Conservation (phyloP, 2,113 vertebrate species). For the Serilophus lunatus region DNA sequence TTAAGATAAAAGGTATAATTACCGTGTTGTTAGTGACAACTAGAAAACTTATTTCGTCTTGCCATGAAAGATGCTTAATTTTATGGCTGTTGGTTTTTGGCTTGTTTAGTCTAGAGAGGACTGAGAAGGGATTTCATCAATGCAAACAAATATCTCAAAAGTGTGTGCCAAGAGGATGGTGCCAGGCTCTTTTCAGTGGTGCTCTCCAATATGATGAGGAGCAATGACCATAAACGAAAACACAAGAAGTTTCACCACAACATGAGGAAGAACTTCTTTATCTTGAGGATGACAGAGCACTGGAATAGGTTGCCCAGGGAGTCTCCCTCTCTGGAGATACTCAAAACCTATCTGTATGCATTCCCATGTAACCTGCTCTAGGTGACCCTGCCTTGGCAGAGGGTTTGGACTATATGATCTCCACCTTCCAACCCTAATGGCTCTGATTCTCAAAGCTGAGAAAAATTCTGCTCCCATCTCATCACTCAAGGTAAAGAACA, state of each 20-base stretch:
- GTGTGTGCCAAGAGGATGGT: accelerated
- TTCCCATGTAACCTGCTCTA: background rate
- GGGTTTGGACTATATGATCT: background rate
- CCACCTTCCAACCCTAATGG: background rate
- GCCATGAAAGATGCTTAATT: background rate
- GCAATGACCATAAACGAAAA: background rate
- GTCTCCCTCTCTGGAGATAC: background rate
- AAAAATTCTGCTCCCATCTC: background rate
- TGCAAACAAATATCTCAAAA: background rate
- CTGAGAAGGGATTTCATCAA: background rate
- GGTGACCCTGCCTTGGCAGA: background rate
- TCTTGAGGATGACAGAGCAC: background rate
- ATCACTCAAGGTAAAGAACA: background rate
- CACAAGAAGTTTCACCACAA: background rate
- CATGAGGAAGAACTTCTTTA: background rate
- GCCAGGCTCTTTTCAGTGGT: background rate
- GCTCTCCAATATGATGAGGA: background rate
- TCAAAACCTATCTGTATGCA: background rate
- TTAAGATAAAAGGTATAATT: background rate
- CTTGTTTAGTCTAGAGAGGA: background rate
- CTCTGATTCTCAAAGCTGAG: background rate
- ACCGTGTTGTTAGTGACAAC: background rate
- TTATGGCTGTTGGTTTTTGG: background rate
- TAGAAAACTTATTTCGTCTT: background rate
- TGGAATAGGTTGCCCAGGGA: accelerated